Base-by-base conservation (phyloP, 2,888 invertebrate genomes). In the Eueremaeus valkanovi region DNA sequence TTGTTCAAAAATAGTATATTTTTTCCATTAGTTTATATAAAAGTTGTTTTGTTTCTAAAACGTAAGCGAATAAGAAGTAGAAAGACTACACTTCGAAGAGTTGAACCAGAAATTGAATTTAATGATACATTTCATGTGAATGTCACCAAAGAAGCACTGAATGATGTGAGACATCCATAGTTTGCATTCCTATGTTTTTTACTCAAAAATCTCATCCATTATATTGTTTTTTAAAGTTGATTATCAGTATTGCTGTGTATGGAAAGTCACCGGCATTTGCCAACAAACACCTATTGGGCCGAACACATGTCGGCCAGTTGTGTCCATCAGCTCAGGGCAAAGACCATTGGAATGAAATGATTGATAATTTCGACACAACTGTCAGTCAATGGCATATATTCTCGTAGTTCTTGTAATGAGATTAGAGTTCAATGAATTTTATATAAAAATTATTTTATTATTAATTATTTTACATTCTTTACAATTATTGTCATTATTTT, bases 121-220 rank as follows among this genome's bases (percentile, higher is more conserved):
- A 82, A 83, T 76, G 82, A 82, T 75, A 81, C 81, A 0, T 81
- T 83, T 78, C 79, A 82, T 1, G 83, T 83, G 74, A 81, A 80
- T 51, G 78, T 82, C 5, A 77, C 81, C 11, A 74, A 75, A 1
- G 55, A 77, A 5, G 74, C 79, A 8, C 45, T 80, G 0, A 75
- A 76, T n/a, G 78, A 79, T 33, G 78, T 80, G 49, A 70, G 42
- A 29, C 2, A 33, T n/a, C n/a, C n/a, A n/a, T n/a, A n/a, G n/a
- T n/a, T 61, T 13, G 18, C 24, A 33, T 6, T 33, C 8, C 6
- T 18, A 31, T 61, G 21, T 66, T 66, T 29, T 18, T 27, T 63
- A 58, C 24, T 29, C 18, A 36, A 13, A 8, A 36, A 40, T 1
- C 13, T 21, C 5, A 11, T 51, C 3, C 24, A n/a, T n/a, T 21